Base-by-base conservation (phyloP, 2,113 vertebrate species). In the Speoplatyrhinus poulsoni region DNA sequence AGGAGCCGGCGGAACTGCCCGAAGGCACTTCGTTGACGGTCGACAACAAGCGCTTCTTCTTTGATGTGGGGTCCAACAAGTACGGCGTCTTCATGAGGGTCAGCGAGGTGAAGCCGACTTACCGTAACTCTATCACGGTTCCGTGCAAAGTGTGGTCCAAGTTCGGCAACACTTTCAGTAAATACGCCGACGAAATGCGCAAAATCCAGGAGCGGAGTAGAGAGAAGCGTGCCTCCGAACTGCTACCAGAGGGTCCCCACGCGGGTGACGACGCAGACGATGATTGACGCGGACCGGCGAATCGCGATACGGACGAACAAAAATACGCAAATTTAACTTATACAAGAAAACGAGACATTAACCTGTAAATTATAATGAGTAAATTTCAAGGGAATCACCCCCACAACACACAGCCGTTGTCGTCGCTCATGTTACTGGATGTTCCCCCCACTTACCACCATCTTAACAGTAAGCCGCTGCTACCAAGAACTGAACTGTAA, bases 381-480 rank as follows among this genome's bases (percentile, higher is more conserved):
- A 58, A 94, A 92, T 92, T 92, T 85, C 89, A 89, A 90, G 89
- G 93, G 92, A 90, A 61, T 19, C 67, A 69, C 32, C 67, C 56
- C 56, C 11, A 12, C 19, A 93, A 93, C 92, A 92, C 92, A 91
- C 92, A 92, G 93, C 94, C 94, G 87, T 93, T 93, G 93, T 86
- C 90, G 93, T 94, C 94, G 93, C 94, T 94, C 95, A 96, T 96
- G 85, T 77, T 93, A 94, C 96, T 95, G 95, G 96, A 98, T 96
- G 94, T 96, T 19, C 94, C 93, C 89, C 95, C 95, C 95, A 96
- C 95, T 96, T 95, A 94, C 90, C 94, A 96, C 95, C 95, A 93
- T 95, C 94, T 95, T 91, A 96, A 98, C 95, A 98, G 96, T 98
- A 96, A 97, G 95, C 96, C 95, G 97, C 96, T 98, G 96, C 96